A percentile compares a stretch with the other conserved stretches of the same genome.
phyloP scores from a whole-genome alignment of 2,797 vertebrate species.

The Megalops cyprinoides region DNA sequence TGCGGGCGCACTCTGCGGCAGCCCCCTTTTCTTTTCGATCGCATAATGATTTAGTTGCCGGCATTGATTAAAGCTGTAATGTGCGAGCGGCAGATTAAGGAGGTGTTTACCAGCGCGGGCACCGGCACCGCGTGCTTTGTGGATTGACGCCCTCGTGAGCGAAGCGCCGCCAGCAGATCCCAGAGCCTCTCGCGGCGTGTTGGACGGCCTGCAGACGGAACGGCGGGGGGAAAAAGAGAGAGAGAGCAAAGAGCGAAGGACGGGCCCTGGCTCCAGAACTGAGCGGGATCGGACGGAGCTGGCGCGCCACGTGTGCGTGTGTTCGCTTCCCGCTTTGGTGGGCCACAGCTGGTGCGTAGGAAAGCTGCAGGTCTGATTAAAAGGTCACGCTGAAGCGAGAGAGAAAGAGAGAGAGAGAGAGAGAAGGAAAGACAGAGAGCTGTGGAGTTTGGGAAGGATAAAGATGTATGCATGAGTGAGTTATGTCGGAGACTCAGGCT shows the following conservation, averaged over 20 bases:
- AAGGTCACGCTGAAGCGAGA: neutral
- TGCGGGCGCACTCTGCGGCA: neutral
- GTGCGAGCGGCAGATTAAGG: neutral
- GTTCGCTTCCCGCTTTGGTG: neutral
- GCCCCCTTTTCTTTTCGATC: neutral
- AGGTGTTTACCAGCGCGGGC: neutral
- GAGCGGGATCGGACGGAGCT: neutral
- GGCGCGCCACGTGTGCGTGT: neutral
- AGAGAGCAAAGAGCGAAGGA: neutral
- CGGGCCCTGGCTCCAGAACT: neutral
- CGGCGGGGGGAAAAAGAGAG: neutral
- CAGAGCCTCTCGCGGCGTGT: neutral
- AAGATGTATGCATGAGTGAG: slow-evolving; percentile 16
- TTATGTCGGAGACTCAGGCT: neutral
- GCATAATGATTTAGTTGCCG: neutral
- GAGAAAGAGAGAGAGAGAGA: too few relatives aligned
- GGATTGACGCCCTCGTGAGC: neutral
- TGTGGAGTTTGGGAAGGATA: neutral
- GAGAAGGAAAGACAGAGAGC: neutral
- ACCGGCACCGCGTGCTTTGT: neutral
- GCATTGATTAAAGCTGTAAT: neutral
- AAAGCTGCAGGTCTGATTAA: neutral
- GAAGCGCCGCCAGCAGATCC: neutral
- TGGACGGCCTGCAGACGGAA: neutral
- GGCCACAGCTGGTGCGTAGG: neutral